phyloP scores from a whole-genome alignment of 2,888 invertebrate species.

The Rhogogaster chlorosoma region DNA sequence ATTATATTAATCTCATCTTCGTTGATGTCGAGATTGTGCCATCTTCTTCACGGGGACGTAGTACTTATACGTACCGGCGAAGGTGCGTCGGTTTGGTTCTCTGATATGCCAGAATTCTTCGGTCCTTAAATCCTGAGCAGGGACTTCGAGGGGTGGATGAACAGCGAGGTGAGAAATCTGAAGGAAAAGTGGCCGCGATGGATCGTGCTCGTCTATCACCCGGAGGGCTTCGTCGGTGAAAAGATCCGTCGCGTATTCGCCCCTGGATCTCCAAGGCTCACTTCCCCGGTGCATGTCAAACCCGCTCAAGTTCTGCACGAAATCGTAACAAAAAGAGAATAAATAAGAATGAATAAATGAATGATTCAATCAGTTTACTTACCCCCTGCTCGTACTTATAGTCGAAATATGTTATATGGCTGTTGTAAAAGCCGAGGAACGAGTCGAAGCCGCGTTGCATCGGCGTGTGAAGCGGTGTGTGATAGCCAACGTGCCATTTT shows the following conservation, averaged over 20 bases:
- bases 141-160: conserved; percentile 86
- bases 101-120: conserved; percentile 84
- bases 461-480: conserved; percentile 83
- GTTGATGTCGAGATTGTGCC: background rate
- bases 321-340: conserved; percentile 8
- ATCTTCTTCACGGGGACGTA: background rate
- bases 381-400: conserved; percentile 80
- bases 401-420: conserved; percentile 90
- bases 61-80: conserved; percentile 82
- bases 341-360: background rate
- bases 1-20: background rate
- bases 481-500: conserved; percentile 82
- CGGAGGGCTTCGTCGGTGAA: conserved; percentile 84
- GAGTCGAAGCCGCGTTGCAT: conserved; percentile 88
- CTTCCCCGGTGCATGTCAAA: conserved; percentile 79
- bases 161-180: conserved; percentile 91
- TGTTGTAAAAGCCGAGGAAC: conserved; percentile 93
- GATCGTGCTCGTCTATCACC: conserved; percentile 83
- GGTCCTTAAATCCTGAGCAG: conserved; percentile 83
- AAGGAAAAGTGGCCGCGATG: conserved; percentile 86
- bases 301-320: conserved; percentile 75
- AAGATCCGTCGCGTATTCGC: conserved; percentile 86
- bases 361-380: conserved; percentile 55
- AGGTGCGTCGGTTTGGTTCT: conserved; percentile 85
- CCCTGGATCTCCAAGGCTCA: conserved; percentile 74